Evolutionary conservation across 2,113 vertebrate species (phyloP).

Genomic region (Poecile atricapillus): DNA sequence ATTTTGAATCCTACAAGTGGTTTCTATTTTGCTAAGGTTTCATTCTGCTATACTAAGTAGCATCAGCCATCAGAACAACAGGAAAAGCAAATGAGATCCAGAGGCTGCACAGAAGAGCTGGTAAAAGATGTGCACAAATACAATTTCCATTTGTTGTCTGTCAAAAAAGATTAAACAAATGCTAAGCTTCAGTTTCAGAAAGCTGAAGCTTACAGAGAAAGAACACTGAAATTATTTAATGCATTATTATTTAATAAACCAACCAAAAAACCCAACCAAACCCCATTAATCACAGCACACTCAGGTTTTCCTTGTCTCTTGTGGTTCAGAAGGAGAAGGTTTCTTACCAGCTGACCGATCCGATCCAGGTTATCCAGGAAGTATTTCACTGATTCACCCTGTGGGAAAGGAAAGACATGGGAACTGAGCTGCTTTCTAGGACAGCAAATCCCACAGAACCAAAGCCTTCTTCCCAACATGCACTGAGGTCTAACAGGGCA

Average conservation of each 20-base stretch:
- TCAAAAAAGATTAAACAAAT: background rate
- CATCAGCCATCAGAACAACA: background rate
- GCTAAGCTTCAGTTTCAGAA: background rate
- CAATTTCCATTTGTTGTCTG: background rate
- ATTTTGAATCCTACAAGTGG: background rate
- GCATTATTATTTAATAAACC: background rate
- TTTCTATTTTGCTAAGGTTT: background rate
- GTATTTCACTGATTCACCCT: slow-evolving; percentile 98
- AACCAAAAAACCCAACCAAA: too few species aligned
- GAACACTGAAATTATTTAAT: background rate
- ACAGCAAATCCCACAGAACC: background rate
- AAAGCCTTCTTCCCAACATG: background rate
- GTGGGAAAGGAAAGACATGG: slow-evolving; percentile 12
- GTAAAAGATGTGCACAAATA: background rate
- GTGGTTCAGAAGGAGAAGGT: background rate
- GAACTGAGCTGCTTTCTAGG: background rate
- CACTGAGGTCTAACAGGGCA: background rate
- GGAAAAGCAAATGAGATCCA: background rate
- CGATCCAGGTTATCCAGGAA: slow-evolving; percentile 97
- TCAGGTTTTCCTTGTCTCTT: background rate
- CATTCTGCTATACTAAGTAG: background rate
- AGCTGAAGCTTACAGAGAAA: background rate
- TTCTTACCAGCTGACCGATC: slow-evolving; percentile 94
- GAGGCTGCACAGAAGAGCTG: background rate
- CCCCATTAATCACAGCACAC: background rate